These are phyloP conservation scores for Passer montanus DNA, from an alignment of 2,113 vertebrate genomes.

Conservation along the genomic window DNA sequence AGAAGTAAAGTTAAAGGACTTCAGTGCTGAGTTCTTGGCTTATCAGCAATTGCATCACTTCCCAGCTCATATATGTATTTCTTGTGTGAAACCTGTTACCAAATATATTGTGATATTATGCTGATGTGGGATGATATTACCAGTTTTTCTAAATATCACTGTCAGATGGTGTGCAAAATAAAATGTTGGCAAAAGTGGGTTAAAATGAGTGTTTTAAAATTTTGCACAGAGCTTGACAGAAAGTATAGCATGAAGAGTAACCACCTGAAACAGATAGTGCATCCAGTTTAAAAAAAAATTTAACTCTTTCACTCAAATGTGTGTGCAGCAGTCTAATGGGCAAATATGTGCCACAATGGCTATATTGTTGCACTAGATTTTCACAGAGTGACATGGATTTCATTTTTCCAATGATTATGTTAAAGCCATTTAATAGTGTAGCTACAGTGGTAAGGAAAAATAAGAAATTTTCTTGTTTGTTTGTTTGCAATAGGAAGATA, in stretches of 20 bases:
- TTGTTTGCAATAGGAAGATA: neutral
- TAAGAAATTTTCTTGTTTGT: neutral
- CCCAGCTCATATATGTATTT: neutral
- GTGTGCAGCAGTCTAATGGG: accelerated
- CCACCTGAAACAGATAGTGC: neutral
- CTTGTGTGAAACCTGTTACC: neutral
- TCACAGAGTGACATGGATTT: neutral
- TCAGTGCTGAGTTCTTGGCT: neutral
- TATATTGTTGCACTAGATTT: neutral
- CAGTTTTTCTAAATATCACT: neutral
- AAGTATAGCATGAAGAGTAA: neutral
- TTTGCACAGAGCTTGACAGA: neutral
- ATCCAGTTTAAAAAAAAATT: neutral
- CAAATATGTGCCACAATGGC: neutral
- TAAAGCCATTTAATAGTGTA: neutral
- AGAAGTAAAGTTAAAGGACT: neutral
- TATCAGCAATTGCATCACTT: neutral
- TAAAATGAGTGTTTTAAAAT: neutral
- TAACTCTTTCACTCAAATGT: neutral
- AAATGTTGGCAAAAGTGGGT: neutral
- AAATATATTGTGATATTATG: neutral
- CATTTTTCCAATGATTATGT: neutral
- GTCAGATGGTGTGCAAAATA: neutral
- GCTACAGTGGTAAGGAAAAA: neutral
- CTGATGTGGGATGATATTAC: neutral